phyloP scores from a whole-genome alignment of 2,888 invertebrate species.

The Suillia variegata region DNA sequence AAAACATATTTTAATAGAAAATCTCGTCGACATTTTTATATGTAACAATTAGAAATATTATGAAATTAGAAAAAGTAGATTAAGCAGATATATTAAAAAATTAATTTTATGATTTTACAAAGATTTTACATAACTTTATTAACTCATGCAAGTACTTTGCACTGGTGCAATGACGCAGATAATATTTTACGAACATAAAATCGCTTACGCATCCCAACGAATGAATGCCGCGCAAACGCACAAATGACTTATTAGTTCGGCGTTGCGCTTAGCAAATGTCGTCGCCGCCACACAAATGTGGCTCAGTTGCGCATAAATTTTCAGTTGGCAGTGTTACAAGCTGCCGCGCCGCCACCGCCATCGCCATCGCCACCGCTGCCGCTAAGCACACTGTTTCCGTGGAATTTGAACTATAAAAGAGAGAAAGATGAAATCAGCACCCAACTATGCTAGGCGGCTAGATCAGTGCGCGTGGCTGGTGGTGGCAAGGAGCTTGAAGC shows the following conservation, averaged over 20 bases:
- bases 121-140: no score
- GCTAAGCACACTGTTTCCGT: conserved; percentile 22
- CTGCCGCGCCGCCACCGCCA: conserved; percentile 31
- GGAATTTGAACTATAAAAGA: conserved; percentile 33
- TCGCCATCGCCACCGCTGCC: conserved; percentile 27
- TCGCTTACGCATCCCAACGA: conserved; percentile 2
- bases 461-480: conserved; percentile 46
- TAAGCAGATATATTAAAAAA: no score
- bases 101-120: no score
- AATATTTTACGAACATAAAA: conserved; percentile 26
- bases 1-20: no score
- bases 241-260: conserved; percentile 43
- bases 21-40: no score
- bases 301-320: conserved; percentile 42
- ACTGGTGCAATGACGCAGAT: conserved; percentile 35
- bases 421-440: conserved; percentile 46
- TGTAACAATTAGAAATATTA: no score
- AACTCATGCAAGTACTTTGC: no score
- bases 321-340: conserved; percentile 47
- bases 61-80: no score
- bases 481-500: conserved; percentile 7
- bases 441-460: conserved; percentile 37
- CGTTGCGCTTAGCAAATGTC: conserved; percentile 42
- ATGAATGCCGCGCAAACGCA: conserved; percentile 5
- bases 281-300: conserved; percentile 32